A percentile compares a stretch with the other conserved stretches of the same genome.
Conservation (phyloP, 2,113 vertebrate genomes). For the Crotophaga sulcirostris region DNA sequence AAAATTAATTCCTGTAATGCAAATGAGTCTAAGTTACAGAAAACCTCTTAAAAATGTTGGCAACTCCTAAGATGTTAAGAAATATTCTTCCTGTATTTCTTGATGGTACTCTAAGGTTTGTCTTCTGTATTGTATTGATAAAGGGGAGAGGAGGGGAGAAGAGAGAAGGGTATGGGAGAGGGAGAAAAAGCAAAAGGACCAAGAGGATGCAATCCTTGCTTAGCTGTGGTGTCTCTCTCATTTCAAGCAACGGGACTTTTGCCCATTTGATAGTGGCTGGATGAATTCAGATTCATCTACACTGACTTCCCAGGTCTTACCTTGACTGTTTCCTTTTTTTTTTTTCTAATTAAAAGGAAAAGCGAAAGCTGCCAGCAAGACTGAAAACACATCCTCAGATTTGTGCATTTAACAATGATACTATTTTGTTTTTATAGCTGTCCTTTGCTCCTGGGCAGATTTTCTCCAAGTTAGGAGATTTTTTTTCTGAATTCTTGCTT, state of each 20-base stretch:
- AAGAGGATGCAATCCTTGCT: not conserved
- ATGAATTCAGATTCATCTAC: not conserved
- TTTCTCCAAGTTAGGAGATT: not conserved
- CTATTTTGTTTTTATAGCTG: not conserved
- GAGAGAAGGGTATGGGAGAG: no score
- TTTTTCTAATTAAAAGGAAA: not conserved
- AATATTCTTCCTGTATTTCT: not conserved
- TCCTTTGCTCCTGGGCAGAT: not conserved
- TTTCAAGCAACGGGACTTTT: not conserved
- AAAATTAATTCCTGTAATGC: no score
- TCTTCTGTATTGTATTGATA: not conserved
- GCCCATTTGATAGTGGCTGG: not conserved
- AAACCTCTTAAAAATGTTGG: not conserved
- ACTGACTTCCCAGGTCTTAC: not conserved
- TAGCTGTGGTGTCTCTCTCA: accelerated
- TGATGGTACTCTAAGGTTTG: not conserved
- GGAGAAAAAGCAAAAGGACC: no score
- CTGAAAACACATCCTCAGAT: no score
- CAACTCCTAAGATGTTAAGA: not conserved
- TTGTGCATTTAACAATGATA: not conserved
- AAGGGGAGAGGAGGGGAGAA: no score
- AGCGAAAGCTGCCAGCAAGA: no score
- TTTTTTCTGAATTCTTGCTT: not conserved
- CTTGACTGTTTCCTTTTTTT: not conserved
- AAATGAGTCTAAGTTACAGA: not conserved